phyloP scores from a whole-genome alignment of 2,888 invertebrate genomes.

The Pegoplata infirma region DNA sequence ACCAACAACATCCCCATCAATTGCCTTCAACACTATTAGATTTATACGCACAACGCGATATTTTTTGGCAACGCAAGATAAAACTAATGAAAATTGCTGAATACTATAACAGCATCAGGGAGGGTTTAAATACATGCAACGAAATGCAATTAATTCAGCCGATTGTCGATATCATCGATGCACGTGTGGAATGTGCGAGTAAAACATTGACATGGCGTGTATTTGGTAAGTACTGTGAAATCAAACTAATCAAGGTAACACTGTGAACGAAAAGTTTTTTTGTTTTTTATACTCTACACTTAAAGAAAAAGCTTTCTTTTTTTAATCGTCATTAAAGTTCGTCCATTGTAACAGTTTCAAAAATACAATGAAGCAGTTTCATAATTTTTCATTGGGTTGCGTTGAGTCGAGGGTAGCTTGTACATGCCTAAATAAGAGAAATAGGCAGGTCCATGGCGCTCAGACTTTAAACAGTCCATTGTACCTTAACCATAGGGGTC shows the following conservation, averaged over 20 bases:
- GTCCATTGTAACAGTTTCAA: too few species aligned
- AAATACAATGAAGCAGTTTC: too few species aligned
- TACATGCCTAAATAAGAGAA: too few species aligned
- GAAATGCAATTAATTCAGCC: conserved; percentile 88
- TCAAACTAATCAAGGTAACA: neutral
- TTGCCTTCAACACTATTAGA: conserved; percentile 68
- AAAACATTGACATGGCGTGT: conserved; percentile 88
- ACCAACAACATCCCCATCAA: conserved; percentile 51
- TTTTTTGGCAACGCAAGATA: conserved; percentile 73
- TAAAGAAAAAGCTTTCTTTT: too few species aligned
- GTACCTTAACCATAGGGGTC: too few species aligned
- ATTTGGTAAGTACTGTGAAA: conserved; percentile 81
- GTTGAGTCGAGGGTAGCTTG: too few species aligned
- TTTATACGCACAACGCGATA: conserved; percentile 71
- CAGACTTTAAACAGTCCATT: too few species aligned
- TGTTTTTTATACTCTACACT: too few species aligned
- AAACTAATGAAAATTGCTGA: conserved; percentile 82
- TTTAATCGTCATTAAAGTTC: too few species aligned
- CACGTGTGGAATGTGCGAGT: conserved; percentile 83
- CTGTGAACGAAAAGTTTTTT: neutral
- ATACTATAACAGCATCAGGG: conserved; percentile 90
- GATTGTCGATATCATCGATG: conserved; percentile 87
- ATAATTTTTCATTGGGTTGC: too few species aligned
- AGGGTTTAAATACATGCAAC: conserved; percentile 79
- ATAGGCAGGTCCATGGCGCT: too few species aligned